A percentile compares a stretch with the other conserved stretches of the same genome.
Conservation (phyloP, 2,113 vertebrate genomes). For the Typhlomys cinereus region DNA sequence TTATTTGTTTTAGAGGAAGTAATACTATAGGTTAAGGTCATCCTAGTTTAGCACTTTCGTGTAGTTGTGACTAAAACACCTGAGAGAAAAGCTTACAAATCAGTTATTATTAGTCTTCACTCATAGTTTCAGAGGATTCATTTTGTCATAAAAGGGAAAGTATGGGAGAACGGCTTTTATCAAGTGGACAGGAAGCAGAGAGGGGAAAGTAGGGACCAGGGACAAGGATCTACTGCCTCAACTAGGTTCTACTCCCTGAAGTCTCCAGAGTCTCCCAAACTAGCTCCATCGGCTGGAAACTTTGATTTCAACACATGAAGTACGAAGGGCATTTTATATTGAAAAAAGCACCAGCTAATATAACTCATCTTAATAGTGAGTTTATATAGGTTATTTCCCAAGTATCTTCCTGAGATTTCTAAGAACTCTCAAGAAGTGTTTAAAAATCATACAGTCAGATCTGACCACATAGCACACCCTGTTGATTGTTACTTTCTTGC, state of each 20-base stretch:
- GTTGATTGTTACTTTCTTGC: not conserved
- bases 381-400: not conserved
- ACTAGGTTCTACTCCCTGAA: not conserved
- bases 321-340: not conserved
- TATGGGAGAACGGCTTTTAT: not conserved
- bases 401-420: not conserved
- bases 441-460: not conserved
- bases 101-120: not conserved
- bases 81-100: not conserved
- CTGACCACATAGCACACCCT: not conserved
- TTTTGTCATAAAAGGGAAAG: not conserved
- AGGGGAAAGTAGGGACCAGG: not conserved
- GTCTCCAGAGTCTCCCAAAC: not conserved
- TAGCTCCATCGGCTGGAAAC: not conserved
- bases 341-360: not conserved
- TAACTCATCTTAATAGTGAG: not conserved
- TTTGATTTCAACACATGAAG: not conserved
- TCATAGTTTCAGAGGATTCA: not conserved
- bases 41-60: not conserved
- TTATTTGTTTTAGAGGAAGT: constrained; percentile 14
- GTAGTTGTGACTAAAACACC: not conserved
- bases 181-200: not conserved
- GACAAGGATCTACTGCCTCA: not conserved
- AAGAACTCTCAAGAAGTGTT: not conserved
- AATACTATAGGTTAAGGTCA: not conserved